Evolutionary conservation across 2,888 invertebrate species (phyloP).

Genomic region (Sesamia inferens): DNA sequence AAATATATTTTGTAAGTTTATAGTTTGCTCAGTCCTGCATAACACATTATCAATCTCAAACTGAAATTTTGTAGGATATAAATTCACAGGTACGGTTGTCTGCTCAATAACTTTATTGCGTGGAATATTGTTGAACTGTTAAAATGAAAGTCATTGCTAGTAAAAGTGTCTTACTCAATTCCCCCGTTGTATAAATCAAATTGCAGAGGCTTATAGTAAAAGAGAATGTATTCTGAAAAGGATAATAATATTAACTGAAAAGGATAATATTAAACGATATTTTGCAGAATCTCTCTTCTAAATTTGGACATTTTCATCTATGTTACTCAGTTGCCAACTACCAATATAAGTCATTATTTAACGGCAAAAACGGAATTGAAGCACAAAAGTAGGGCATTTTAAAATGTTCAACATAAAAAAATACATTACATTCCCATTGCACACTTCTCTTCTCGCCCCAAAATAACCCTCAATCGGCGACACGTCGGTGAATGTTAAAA

Average conservation of each 20-base stretch:
- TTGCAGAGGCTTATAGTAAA: not conserved
- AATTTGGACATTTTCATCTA: not conserved
- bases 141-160: not conserved
- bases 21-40: not conserved
- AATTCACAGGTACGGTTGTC: too few relatives aligned
- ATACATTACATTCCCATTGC: not conserved
- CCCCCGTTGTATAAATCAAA: not conserved
- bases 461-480: slow-evolving; percentile 40
- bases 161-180: too few relatives aligned
- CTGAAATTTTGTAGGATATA: not conserved
- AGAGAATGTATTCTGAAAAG: not conserved
- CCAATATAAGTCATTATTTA: not conserved
- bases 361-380: not conserved
- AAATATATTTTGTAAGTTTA: not conserved
- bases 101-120: too few relatives aligned
- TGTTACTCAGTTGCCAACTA: not conserved
- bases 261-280: not conserved
- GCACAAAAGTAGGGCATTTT: not conserved
- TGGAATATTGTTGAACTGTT: not conserved
- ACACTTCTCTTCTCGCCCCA: not conserved
- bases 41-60: not conserved
- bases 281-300: not conserved
- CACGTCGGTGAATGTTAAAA: slow-evolving; percentile 4
- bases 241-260: not conserved
- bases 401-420: not conserved